Evolutionary conservation across 2,888 invertebrate genomes (phyloP).

Genomic region (Philaethria dido): DNA sequence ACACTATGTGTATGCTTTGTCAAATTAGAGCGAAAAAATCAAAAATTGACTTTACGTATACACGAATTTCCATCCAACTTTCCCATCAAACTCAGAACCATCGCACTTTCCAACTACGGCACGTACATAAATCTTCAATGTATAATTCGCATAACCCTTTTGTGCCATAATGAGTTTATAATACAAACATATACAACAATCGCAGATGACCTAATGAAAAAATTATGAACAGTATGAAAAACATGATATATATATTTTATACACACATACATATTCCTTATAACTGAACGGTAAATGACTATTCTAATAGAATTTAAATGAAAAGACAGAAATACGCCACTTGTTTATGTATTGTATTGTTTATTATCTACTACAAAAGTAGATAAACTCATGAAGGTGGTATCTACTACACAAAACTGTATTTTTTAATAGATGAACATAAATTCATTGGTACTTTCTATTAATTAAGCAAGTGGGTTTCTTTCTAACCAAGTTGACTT

Average conservation of each 20-base stretch:
- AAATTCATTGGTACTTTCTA: not conserved
- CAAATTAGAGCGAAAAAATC: no score
- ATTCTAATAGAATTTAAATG: not conserved
- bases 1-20: no score
- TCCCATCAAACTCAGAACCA: no score
- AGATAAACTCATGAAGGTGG: not conserved
- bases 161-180: no score
- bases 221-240: not conserved
- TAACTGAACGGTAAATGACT: not conserved
- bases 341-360: not conserved
- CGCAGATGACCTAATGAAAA: not conserved
- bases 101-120: no score
- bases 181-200: not conserved
- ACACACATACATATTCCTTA: not conserved
- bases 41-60: no score
- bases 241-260: not conserved
- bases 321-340: not conserved
- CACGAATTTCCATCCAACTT: no score
- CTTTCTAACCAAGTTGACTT: constrained; percentile 1
- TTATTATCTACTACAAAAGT: not conserved
- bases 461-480: not conserved
- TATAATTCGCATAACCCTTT: no score
- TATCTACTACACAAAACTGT: not conserved
- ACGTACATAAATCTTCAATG: no score
- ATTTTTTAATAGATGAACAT: not conserved